phyloP scores from a whole-genome alignment of 2,113 vertebrate species.

The Cyrtonyx montezumae region DNA sequence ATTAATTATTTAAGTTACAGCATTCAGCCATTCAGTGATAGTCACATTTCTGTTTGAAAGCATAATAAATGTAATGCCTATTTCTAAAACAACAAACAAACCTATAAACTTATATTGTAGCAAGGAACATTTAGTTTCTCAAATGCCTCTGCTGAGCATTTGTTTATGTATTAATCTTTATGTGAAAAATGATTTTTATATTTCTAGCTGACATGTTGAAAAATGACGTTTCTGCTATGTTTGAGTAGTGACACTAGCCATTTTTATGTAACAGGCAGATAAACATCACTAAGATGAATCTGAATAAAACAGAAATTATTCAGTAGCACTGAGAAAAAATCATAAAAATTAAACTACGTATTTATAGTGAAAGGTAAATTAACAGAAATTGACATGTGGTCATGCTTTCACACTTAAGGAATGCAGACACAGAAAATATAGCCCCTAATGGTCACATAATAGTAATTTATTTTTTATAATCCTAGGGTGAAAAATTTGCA shows the following conservation, averaged over 20 bases:
- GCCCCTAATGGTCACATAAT: accelerated
- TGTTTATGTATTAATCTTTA: not conserved
- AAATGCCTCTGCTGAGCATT: not conserved
- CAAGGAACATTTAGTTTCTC: not conserved
- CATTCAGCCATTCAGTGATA: not conserved
- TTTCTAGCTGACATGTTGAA: not conserved
- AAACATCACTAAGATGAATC: not conserved
- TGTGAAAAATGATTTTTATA: not conserved
- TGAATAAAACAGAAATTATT: not conserved
- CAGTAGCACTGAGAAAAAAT: not conserved
- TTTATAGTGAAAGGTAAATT: not conserved
- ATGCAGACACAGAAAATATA: not conserved
- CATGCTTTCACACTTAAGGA: not conserved
- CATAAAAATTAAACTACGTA: not conserved
- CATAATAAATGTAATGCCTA: too few relatives aligned
- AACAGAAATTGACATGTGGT: not conserved
- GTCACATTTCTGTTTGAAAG: too few relatives aligned
- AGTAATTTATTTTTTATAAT: not conserved
- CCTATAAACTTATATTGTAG: not conserved
- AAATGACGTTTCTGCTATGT: not conserved
- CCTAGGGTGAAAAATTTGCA: not conserved
- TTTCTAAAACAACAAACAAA: not conserved
- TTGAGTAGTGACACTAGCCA: not conserved
- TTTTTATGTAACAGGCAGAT: not conserved
- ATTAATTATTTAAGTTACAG: not conserved